phyloP scores from a whole-genome alignment of 2,113 vertebrate species.

The Gavia stellata region DNA sequence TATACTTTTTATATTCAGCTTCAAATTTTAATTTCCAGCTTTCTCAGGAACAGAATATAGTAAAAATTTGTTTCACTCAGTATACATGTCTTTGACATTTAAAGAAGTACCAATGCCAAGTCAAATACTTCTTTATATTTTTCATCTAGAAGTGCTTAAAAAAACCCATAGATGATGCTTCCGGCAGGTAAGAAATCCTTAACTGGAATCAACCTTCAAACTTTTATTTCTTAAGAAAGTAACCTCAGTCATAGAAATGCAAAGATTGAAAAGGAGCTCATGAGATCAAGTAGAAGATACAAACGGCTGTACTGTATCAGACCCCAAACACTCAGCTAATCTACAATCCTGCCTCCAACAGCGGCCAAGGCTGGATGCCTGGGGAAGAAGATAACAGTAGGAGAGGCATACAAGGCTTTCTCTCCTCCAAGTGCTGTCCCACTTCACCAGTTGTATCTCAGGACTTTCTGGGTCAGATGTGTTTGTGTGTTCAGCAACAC shows the following conservation, averaged over 20 bases:
- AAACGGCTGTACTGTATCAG: not conserved
- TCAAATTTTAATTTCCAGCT: not conserved
- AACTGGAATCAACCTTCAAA: not conserved
- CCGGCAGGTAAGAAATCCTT: not conserved
- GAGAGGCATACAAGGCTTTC: not conserved
- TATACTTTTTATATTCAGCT: not conserved
- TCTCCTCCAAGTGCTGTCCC: not conserved
- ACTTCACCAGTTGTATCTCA: not conserved
- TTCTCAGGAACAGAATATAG: not conserved
- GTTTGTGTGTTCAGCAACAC: not conserved
- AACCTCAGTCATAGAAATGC: not conserved
- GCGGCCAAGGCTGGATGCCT: not conserved
- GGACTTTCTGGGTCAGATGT: not conserved
- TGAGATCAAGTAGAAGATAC: not conserved
- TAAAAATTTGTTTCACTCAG: not conserved
- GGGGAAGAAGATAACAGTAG: not conserved
- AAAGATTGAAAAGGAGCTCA: not conserved
- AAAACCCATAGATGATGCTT: not conserved
- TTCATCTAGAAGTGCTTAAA: not conserved
- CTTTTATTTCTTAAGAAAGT: not conserved
- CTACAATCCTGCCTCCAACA: not conserved
- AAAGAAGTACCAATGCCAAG: not conserved
- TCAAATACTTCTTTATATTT: not conserved
- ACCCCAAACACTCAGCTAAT: not conserved
- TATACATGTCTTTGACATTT: not conserved